Evolutionary conservation across 2,888 invertebrate species (phyloP).

Genomic region (Meteorus cinctellus): DNA sequence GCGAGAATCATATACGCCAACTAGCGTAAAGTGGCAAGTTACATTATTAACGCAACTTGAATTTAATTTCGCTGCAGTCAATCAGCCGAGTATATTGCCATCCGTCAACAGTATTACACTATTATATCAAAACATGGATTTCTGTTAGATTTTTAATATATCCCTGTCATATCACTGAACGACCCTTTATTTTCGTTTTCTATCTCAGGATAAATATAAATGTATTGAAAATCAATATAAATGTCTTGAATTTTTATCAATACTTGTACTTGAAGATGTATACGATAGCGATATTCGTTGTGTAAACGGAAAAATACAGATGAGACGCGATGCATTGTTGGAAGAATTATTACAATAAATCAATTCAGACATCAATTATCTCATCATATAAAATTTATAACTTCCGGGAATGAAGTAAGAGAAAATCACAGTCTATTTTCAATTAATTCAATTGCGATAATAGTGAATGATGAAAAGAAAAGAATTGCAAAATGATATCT

Average conservation of each 20-base stretch:
- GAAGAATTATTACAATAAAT: not conserved
- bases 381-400: not conserved
- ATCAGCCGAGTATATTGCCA: constrained; percentile 59
- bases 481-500: constrained; percentile 52
- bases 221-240: not conserved
- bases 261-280: no score
- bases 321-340: no score
- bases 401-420: no score
- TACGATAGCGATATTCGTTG: no score
- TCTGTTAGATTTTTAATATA: constrained; percentile 6
- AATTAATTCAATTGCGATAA: not conserved
- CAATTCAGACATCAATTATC: not conserved
- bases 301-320: no score
- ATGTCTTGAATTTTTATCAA: no score
- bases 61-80: constrained; percentile 71
- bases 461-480: constrained; percentile 41
- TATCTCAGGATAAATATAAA: not conserved
- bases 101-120: constrained; percentile 45
- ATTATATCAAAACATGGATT: constrained; percentile 17
- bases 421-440: not conserved
- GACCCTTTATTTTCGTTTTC: no score
- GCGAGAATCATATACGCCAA: constrained; percentile 47
- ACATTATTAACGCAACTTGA: constrained; percentile 72
- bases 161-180: no score
- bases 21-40: constrained; percentile 60